Base-by-base conservation (phyloP, 2,888 invertebrate species). In the Platerodrilus igneus region DNA sequence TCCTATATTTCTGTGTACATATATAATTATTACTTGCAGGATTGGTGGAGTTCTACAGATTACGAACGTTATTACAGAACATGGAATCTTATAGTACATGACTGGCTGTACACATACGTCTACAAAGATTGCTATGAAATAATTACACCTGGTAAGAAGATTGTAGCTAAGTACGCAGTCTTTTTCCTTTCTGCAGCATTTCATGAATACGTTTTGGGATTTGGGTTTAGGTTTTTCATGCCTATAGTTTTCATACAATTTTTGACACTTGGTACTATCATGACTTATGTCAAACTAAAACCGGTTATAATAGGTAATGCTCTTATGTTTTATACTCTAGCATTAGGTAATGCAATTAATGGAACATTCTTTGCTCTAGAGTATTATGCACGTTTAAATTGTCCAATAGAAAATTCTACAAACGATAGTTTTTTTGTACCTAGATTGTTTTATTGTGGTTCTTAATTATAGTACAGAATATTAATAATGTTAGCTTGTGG, bases 81-180 rank as follows among this genome's bases (percentile, higher is more conserved):
- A 3, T 96, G 96, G 96, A 97, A 97, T 66, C 78, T 89, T 9
- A 83, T 95, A 0, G 93, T 96, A 0, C 88, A 95, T 63, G 90
- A 92, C 52, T 97, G 94, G 94, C 74, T 96, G 0, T 87, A 91
- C 55, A 81, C 82, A 3, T 92, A 95, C 66, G 75, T 97, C 41
- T 93, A 91, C 68, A 81, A 79, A 56, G 93, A 91, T 32, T 52
- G 69, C 18, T 67, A 72, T 46, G 71, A 67, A 31, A 52, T 69
- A 11, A 40, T 77, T 0, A 62, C 65, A 2, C 63, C 67, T 1
- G 64, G 68, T 6, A 73, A 70, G 36, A 73, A 71, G 31, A 22
- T 64, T 1, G 47, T 76, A 0, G 75, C 85, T 0, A 79, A 79
- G 52, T 59, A 78, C 2, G 57, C 72, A 4, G 88, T 88, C 0